Evolutionary conservation across 2,888 invertebrate genomes (phyloP).

Genomic region (Sthenelais limicola): DNA sequence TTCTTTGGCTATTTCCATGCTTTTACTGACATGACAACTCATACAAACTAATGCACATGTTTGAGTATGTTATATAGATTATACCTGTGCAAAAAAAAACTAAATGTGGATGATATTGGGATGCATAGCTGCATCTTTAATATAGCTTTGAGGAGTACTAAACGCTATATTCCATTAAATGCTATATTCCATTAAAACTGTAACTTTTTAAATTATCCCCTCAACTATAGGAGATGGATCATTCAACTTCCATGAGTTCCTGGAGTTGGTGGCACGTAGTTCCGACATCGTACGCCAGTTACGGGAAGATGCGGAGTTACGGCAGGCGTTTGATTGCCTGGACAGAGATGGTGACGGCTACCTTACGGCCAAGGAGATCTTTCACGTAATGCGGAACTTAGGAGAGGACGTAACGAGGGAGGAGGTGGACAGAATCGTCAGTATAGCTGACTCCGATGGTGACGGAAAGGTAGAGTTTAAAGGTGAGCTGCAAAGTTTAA

Average conservation of each 20-base stretch:
- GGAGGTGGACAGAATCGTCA: conserved; percentile 12
- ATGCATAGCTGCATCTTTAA: too few relatives aligned
- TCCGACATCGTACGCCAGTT: conserved; percentile 21
- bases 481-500: too few relatives aligned
- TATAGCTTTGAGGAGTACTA: too few relatives aligned
- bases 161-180: too few relatives aligned
- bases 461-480: conserved; percentile 30
- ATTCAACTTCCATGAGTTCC: conserved; percentile 35
- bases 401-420: conserved; percentile 26
- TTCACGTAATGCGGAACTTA: conserved; percentile 21
- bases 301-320: conserved; percentile 16
- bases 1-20: too few relatives aligned
- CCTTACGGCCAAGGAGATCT: conserved; percentile 26
- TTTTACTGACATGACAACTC: too few relatives aligned
- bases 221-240: conserved; percentile 15
- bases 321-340: conserved; percentile 29
- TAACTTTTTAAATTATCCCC: too few relatives aligned
- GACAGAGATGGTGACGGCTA: conserved; percentile 21
- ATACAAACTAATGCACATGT: too few relatives aligned
- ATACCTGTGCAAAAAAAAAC: too few relatives aligned
- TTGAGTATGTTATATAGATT: too few relatives aligned
- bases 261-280: conserved; percentile 28
- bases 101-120: too few relatives aligned
- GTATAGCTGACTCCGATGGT: conserved; percentile 16
- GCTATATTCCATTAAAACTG: too few relatives aligned